These are phyloP conservation scores for Gambusia affinis DNA, from an alignment of 2,113 vertebrate genomes.

Conservation along the genomic window DNA sequence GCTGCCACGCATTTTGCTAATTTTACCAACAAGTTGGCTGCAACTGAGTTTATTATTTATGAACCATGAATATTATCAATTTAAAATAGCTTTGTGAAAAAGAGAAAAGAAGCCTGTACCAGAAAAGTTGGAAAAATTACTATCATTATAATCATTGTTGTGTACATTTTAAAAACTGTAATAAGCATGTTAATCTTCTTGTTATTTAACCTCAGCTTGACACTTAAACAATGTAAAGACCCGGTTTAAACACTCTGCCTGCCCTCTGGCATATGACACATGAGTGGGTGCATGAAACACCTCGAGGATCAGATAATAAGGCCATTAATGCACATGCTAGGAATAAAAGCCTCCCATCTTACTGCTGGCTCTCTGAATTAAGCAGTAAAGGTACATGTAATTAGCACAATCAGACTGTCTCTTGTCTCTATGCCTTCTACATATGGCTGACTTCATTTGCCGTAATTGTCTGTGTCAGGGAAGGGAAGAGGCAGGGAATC, in stretches of 20 bases:
- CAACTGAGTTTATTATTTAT: background rate
- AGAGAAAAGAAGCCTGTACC: background rate
- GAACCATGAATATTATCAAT: background rate
- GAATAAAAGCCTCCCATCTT: slow-evolving; percentile 60
- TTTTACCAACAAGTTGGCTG: background rate
- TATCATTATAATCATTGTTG: background rate
- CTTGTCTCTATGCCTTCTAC: slow-evolving; percentile 46
- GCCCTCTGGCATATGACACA: slow-evolving; percentile 30
- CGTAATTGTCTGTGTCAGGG: slow-evolving; percentile 42
- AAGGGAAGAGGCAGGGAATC: slow-evolving; percentile 46
- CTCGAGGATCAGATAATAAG: slow-evolving; percentile 57
- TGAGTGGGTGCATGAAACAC: slow-evolving; percentile 35
- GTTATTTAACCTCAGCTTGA: background rate
- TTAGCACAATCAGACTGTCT: slow-evolving; percentile 69
- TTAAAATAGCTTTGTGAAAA: too few relatives aligned
- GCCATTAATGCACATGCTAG: slow-evolving; percentile 58
- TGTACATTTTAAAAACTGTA: background rate
- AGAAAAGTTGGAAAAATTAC: background rate
- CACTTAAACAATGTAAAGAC: slow-evolving; percentile 26
- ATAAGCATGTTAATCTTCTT: background rate
- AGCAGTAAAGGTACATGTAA: slow-evolving; percentile 57
- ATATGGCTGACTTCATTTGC: slow-evolving; percentile 69
- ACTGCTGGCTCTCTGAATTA: slow-evolving; percentile 54
- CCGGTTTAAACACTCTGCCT: slow-evolving; percentile 33
- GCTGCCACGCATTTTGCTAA: background rate